A percentile compares a stretch with the other conserved stretches of the same genome.
phyloP scores from a whole-genome alignment of 2,888 invertebrate species.

The Melieria omissa region DNA sequence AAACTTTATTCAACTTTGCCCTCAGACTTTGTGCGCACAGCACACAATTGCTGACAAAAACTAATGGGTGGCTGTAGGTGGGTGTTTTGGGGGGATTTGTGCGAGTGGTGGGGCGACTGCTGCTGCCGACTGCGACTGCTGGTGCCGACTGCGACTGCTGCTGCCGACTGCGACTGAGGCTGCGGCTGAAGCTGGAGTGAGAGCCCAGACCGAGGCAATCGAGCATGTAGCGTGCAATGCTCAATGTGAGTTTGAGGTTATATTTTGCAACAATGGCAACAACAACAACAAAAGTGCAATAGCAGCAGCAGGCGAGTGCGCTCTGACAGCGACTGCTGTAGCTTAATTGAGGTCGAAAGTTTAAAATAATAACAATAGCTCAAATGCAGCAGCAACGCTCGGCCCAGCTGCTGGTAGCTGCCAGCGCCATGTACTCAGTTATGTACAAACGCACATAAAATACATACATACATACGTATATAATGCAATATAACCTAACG shows the following conservation, averaged over 20 bases:
- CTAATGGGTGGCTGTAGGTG: background rate
- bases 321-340: slow-evolving; percentile 35
- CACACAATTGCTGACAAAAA: background rate
- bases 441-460: too few relatives aligned
- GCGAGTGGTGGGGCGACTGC: too few relatives aligned
- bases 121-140: too few relatives aligned
- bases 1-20: slow-evolving; percentile 61
- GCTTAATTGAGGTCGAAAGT: slow-evolving; percentile 65
- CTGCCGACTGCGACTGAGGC: too few relatives aligned
- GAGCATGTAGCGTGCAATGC: too few relatives aligned
- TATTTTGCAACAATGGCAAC: slow-evolving; percentile 10
- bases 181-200: too few relatives aligned
- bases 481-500: too few relatives aligned
- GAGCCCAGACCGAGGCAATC: too few relatives aligned
- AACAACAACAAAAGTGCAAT: slow-evolving; percentile 2
- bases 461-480: too few relatives aligned
- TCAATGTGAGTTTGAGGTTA: slow-evolving; percentile 22
- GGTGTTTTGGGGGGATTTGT: background rate
- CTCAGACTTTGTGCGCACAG: slow-evolving; percentile 54
- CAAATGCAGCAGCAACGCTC: slow-evolving; percentile 28
- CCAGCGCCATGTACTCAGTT: too few relatives aligned
- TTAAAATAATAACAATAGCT: slow-evolving; percentile 52
- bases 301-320: background rate
- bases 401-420: too few relatives aligned
- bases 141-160: too few relatives aligned